Conservation (phyloP, 2,797 vertebrate species). For the Tinamus major region DNA sequence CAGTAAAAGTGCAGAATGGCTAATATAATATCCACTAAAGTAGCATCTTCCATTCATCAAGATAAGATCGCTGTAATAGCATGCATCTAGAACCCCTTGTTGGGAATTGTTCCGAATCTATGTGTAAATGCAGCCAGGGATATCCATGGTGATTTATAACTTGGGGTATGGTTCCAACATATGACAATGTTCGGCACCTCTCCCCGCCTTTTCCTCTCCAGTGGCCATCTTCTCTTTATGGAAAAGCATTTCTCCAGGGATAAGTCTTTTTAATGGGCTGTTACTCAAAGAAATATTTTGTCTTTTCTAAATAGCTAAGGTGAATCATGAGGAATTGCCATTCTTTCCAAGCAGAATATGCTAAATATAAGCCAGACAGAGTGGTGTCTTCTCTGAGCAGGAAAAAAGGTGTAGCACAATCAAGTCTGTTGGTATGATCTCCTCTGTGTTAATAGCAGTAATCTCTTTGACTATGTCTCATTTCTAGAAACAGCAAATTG, state of each 20-base stretch:
- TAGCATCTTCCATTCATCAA: conserved; percentile 50
- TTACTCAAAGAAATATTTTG: neutral
- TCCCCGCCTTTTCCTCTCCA: conserved; percentile 1
- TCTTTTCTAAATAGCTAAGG: conserved; percentile 29
- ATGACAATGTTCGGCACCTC: conserved; percentile 36
- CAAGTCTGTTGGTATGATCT: conserved; percentile 10
- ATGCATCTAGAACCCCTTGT: conserved; percentile 11
- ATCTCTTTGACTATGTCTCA: conserved; percentile 9
- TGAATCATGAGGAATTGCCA: conserved; percentile 43
- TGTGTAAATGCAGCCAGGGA: conserved; percentile 26
- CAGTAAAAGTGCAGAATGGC: conserved; percentile 49
- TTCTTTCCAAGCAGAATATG: conserved; percentile 56
- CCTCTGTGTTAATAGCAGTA: conserved; percentile 8
- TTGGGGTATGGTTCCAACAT: neutral
- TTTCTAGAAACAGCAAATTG: conserved; percentile 55
- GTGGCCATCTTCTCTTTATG: conserved; percentile 31
- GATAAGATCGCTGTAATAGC: conserved; percentile 40
- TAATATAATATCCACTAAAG: conserved; percentile 39
- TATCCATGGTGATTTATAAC: conserved; percentile 56
- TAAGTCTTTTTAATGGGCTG: neutral
- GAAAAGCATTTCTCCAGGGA: neutral
- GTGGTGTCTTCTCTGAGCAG: conserved; percentile 53
- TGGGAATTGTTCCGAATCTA: conserved; percentile 38
- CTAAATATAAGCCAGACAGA: conserved; percentile 48
- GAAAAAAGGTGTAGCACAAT: conserved; percentile 57